Evolutionary conservation across 2,888 invertebrate species (phyloP).

Genomic region (Leptura quadrifasciata): DNA sequence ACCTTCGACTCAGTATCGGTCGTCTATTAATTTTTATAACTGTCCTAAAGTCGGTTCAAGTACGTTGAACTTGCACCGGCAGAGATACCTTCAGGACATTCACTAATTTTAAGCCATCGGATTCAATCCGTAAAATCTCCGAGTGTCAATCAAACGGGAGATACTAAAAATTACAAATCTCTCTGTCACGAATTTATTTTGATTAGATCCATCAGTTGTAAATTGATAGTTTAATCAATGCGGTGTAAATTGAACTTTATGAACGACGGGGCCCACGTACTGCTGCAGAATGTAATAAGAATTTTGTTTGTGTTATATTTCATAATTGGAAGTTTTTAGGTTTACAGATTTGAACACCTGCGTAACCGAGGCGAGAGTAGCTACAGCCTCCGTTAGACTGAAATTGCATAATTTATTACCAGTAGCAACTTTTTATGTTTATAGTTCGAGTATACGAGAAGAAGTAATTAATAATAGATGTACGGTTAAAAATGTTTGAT

Average conservation of each 20-base stretch:
- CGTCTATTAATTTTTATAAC: constrained; percentile 48
- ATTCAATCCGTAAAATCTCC: background rate
- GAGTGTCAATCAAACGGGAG: constrained; percentile 22
- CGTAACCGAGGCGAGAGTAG: background rate
- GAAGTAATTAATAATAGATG: background rate
- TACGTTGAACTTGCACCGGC: constrained; percentile 38
- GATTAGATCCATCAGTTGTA: background rate
- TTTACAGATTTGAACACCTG: constrained; percentile 9
- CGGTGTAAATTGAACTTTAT: background rate
- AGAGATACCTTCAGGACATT: constrained; percentile 25
- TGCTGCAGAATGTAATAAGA: background rate
- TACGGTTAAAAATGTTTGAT: background rate
- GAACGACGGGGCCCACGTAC: background rate
- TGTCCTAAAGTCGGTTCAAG: constrained; percentile 47
- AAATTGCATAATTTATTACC: constrained; percentile 7
- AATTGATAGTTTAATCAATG: background rate
- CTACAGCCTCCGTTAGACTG: background rate
- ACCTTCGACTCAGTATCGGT: constrained; percentile 42
- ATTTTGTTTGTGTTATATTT: constrained; percentile 1
- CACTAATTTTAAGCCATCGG: constrained; percentile 30
- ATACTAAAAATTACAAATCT: background rate
- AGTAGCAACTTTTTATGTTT: constrained; percentile 1
- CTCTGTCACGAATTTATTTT: background rate
- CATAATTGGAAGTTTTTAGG: background rate
- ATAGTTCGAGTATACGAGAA: constrained; percentile 1